Evolutionary conservation across 1,140 invertebrate species (phyloP).

Genomic region (Bombus haemorrhoidalis): DNA sequence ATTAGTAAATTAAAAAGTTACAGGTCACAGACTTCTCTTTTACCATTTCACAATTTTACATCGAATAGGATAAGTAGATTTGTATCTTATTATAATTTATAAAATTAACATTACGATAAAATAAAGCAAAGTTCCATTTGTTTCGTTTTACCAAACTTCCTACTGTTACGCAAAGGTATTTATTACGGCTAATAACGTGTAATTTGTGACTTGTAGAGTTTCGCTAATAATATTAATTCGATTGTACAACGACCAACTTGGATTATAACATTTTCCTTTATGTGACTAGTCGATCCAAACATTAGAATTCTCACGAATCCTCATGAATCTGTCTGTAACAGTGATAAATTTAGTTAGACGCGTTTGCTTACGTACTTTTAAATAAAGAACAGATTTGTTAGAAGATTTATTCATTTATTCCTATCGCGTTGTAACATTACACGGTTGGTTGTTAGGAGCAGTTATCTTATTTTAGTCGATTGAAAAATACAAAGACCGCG

Average conservation of each 20-base stretch:
- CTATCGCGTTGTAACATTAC: background rate
- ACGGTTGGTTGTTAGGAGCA: background rate
- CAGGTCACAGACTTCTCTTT: no score
- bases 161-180: no score
- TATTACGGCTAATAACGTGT: no score
- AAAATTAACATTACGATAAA: no score
- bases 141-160: no score
- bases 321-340: no score
- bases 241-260: no score
- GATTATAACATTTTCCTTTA: background rate
- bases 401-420: background rate
- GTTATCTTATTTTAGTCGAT: slow-evolving; percentile 30
- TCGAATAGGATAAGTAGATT: no score
- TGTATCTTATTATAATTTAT: no score
- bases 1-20: no score
- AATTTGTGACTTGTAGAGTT: background rate
- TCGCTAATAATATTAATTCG: background rate
- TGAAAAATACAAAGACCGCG: slow-evolving; percentile 10
- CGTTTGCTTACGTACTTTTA: background rate
- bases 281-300: background rate
- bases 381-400: background rate
- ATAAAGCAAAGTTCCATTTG: no score
- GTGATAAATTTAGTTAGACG: background rate
- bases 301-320: background rate
- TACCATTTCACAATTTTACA: no score